Evolutionary conservation across 1,140 invertebrate species (phyloP), one percentile per base, ranked within the genome.

Genomic region (Teleopsis dalmanni): DNA sequence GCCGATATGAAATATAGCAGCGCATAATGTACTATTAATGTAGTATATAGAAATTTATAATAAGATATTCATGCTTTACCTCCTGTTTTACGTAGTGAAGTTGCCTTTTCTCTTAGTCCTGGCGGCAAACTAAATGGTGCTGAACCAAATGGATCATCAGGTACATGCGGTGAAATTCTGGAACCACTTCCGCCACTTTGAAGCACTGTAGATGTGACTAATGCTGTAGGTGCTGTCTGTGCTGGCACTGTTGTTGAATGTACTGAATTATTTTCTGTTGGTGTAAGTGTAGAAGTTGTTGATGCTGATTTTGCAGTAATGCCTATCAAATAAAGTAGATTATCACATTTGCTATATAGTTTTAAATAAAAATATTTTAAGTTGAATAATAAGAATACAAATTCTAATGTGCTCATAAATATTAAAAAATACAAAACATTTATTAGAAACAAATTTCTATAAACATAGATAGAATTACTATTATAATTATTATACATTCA

Each of bases 71-170:
- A 78, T 78, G 77, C 76, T 77, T 78, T 78, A 78, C 77, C 76
- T 78, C 76, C 76, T 72, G 76, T 76, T 68, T 71, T 71, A 51
- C 65, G 65, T 49, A 77, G 62, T 53, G 76, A 73, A 50, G 73
- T 67, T 34, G 75, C 72, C 62, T 78, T 77, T 59, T 77, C 72
- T 51, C 76, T 74, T 52, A 78, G 68, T 60, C 77, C 77, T 46
- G 71, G 64, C 62, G 84, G 83, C 69, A 84, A 77, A 72, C 78
- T 85, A 65, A 90, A 89, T 29, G 87, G 87, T 48, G 85, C 87
- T 55, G 83, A 83, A 60, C 84, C 80, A 62, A 90, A 90, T 35
- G 87, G 87, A 75, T 90, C 86, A 58, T 80, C 73, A n/a, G 80
- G 21, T 18, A 50, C 35, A 29, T 44, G 21, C 7, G 55, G 35